These are phyloP conservation scores for Drosophila ohnishii DNA, from an alignment of 1,140 invertebrate genomes.

Conservation along the genomic window DNA sequence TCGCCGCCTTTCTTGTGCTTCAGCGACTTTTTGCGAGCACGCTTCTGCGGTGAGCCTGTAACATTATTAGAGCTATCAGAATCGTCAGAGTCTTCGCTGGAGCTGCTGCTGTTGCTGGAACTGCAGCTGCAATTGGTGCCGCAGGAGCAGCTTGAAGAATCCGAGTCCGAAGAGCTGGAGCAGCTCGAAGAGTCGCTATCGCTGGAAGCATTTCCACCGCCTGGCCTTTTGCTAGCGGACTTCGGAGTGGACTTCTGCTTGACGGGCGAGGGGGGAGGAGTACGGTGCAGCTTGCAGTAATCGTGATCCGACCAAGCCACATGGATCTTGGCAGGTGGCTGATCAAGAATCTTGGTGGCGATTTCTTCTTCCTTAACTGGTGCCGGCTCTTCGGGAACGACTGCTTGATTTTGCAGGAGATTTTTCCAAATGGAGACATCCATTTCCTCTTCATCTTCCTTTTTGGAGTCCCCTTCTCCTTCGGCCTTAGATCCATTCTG, in stretches of 20 bases:
- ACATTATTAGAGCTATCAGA: constrained; percentile 77
- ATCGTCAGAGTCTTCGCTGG: constrained; percentile 85
- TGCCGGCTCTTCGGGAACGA: constrained; percentile 83
- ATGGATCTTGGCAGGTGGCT: constrained; percentile 83
- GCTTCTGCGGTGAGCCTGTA: constrained; percentile 36
- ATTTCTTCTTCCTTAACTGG: constrained; percentile 64
- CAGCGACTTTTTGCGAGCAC: constrained; percentile 44
- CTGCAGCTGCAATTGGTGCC: constrained; percentile 87
- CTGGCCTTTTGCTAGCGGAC: constrained; percentile 17
- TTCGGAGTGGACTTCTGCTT: constrained; percentile 24
- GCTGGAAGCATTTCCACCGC: constrained; percentile 85
- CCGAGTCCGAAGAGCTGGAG: constrained; percentile 84
- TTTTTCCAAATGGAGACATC: constrained; percentile 91
- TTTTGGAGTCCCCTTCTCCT: constrained; percentile 13
- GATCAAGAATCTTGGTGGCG: constrained; percentile 46
- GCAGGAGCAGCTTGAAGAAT: constrained; percentile 87
- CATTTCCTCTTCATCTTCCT: constrained; percentile 23
- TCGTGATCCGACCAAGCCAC: constrained; percentile 87
- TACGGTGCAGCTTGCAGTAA: constrained; percentile 84
- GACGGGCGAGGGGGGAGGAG: constrained; percentile 42
- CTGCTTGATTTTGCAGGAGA: constrained; percentile 83
- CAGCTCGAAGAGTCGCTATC: constrained; percentile 87
- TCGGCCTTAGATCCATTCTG: constrained; percentile 6
- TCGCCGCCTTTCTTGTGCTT: constrained; percentile 40
- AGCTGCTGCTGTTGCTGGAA: constrained; percentile 87